phyloP scores from a whole-genome alignment of 2,113 vertebrate genomes.

The Zosterops lateralis region DNA sequence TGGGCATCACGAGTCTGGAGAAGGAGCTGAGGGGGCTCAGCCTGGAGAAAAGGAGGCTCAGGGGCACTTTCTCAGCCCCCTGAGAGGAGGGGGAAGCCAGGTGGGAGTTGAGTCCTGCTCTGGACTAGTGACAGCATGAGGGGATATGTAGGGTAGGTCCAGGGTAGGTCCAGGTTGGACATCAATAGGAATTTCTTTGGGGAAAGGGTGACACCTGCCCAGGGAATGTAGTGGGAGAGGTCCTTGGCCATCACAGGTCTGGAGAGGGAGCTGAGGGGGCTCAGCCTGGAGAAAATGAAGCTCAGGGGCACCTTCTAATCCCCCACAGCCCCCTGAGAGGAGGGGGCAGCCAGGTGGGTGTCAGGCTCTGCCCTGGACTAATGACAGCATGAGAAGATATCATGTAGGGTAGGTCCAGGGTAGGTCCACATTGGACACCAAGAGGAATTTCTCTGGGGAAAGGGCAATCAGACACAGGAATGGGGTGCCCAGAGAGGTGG shows the following conservation, averaged over 20 bases:
- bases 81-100: neutral
- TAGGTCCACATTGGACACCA: neutral
- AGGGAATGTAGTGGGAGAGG: rapidly evolving
- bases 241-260: rapidly evolving
- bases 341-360: neutral
- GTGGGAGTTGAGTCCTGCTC: rapidly evolving
- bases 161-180: neutral
- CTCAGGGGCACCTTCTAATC: rapidly evolving
- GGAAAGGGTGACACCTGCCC: neutral
- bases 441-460: neutral
- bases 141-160: neutral
- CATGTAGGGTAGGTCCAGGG: rapidly evolving
- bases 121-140: rapidly evolving
- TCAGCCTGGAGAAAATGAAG: neutral
- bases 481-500: neutral
- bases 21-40: neutral
- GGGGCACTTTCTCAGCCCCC: neutral
- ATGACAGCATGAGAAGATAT: too few species aligned
- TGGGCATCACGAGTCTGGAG: rapidly evolving
- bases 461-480: rapidly evolving
- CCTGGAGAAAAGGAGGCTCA: neutral
- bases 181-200: neutral
- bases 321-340: neutral
- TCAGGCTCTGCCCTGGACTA: rapidly evolving
- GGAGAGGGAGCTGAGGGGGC: neutral